Base-by-base conservation (phyloP, 1,140 invertebrate species). In the Tetramorium parvispinum region DNA sequence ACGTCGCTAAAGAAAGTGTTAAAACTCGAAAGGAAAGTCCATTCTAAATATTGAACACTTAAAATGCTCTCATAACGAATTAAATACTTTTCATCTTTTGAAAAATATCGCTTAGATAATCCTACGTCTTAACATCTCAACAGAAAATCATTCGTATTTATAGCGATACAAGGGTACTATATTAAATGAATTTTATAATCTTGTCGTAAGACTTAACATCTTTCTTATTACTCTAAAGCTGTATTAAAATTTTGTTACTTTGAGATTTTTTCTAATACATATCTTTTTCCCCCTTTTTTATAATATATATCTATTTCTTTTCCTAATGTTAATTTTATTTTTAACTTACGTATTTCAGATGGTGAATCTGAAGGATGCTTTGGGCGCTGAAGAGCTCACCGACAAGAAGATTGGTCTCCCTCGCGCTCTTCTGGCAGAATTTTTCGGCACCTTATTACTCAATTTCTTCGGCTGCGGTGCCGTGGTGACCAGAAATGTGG, bases 391-490 rank as follows among this genome's bases (percentile, higher is more conserved):
- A 77, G 97, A 98, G 94, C 92, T 98, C 77, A 96, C 96, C 46
- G 95, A 96, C 76, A 96, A 95, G 88, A 94, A 97, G 91, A 92
- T 96, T 88, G 95, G 96, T 79, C 85, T 96, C 1, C 96, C 97
- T 96, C 96, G 97, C 86, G 96, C 97, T 0, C 94, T 98, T 5
- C 93, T 98, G 0, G 98, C 98, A 1, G 98, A 99, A 94, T 98
- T 98, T 68, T 61, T 98, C 88, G 98, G 98, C 18, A 98, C 98
- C 68, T 92, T 98, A 79, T 94, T 98, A 18, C 95, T 98, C 85
- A 98, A 98, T 92, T 97, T 97, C 93, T 98, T 98, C 92, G 98
- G 98, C 16, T 99, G 98, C 92, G 98, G 97, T 24, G 97, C 97
- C 61, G 96, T 96, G 92, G 93, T 96, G 66, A 96, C 94, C 6